Evolutionary conservation across 2,113 vertebrate species (phyloP), one percentile per base, ranked within the genome.

Genomic region (Eretmochelys imbricata): DNA sequence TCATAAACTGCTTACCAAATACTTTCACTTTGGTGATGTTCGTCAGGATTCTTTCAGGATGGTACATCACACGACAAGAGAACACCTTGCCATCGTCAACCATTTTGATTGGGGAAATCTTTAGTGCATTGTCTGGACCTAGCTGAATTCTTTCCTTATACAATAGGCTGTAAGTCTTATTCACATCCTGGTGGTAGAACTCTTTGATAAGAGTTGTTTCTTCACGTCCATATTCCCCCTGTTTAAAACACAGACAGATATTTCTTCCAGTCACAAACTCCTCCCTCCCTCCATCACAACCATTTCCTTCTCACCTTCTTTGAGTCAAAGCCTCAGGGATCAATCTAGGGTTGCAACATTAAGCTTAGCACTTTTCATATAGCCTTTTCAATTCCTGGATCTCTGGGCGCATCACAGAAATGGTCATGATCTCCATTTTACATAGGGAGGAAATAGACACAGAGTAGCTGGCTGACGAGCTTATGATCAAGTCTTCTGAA

Each of bases 1-100:
- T 20, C 48, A 8, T 22, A 51, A 94, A 49, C 9, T 31, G 11
- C 97, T 98, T 97, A 98, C 97, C 97, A 0, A 97, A 98, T 24
- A 98, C 96, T 93, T 95, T 97, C 72, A 98, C 87, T 0, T 29
- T 97, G 83, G 95, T 98, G 82, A 92, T 97, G 88, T 57, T 97
- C 81, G 85, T 98, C 84, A 42, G 75, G 55, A 90, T 90, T 95
- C 93, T 97, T 49, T 95, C 93, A 0, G 87, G 46, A 16, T 92
- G 91, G 90, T 92, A n/a, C 19, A 3, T 2, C 81, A 97, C 2
- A 0, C 51, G 87, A 81, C 97, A 97, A 82, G 94, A 97, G 82
- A 98, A 98, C 22, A 79, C 95, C 35, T 3, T 93, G 81, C 91
- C 94, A 31, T 98, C 85, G 46, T 98, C 97, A 0, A 9, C 72